phyloP scores from a whole-genome alignment of 2,888 invertebrate species.

The Nebria salina region DNA sequence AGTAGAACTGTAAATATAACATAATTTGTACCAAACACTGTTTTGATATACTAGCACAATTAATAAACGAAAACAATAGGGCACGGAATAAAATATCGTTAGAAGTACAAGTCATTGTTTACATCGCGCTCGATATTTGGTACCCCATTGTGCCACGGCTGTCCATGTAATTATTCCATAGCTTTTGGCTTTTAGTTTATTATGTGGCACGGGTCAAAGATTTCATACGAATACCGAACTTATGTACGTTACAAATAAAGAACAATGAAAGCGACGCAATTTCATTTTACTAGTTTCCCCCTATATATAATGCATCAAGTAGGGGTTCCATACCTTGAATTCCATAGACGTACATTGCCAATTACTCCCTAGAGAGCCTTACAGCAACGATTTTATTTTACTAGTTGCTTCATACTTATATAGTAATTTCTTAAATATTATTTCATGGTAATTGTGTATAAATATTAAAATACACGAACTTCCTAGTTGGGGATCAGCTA shows the following conservation, averaged over 20 bases:
- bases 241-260: conserved; percentile 15
- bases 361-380: neutral
- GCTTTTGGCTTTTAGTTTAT: conserved; percentile 43
- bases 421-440: neutral
- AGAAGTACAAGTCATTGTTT: conserved; percentile 26
- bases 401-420: neutral
- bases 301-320: conserved; percentile 25
- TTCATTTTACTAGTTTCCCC: conserved; percentile 30
- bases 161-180: conserved; percentile 43
- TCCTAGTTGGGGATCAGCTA: no score
- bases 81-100: conserved; percentile 32
- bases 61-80: conserved; percentile 19
- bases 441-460: no score
- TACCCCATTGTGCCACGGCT: conserved; percentile 29
- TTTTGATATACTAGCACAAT: conserved; percentile 18
- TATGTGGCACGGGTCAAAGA: conserved; percentile 39
- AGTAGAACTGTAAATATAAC: neutral
- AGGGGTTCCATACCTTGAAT: conserved; percentile 38
- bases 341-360: conserved; percentile 19
- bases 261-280: conserved; percentile 24
- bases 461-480: no score
- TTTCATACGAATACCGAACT: conserved; percentile 13
- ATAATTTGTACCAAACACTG: neutral
- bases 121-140: conserved; percentile 34
- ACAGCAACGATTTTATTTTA: neutral